Base-by-base conservation (phyloP, 2,113 vertebrate species). In the Tupaia tana region DNA sequence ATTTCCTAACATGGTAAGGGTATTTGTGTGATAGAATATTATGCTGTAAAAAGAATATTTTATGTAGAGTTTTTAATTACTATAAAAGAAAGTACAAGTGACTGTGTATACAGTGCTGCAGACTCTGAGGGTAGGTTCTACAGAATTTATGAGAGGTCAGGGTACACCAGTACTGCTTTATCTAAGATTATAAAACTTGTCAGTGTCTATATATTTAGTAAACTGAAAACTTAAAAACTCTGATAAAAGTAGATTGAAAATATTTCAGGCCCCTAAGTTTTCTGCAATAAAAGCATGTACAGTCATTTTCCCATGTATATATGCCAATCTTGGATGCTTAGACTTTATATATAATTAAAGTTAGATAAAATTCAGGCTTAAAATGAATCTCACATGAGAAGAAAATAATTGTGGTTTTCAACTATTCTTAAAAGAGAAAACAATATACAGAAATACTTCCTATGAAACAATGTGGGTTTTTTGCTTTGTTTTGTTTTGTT, bases 371-470 rank as follows among this genome's bases (percentile, higher is more conserved):
- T 61, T 91, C 74, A 79, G 13, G n/a, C 67, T 71, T 86, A 90
- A 74, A 9, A 19, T 80, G 4, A 25, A 27, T 56, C 2, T 83
- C 8, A 87, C 22, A 18, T 73, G n/a, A 77, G 43, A 87, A 73
- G 34, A 91, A 81, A 89, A 84, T 90, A 52, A 70, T 58, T 70
- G 27, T 31, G 34, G 10, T 80, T 94, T 84, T 52, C 86, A 93
- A 24, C 6, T 92, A 24, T 73, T 67, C 63, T 80, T 84, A 70
- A 77, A 86, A 67, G 20, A n/a, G 8, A 71, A 56, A 63, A 63
- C 61, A 5, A 66, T 13, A 59, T 73, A 81, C 86, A 29, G 19
- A 52, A 95, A 67, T 69, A 25, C 6, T 6, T 52, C 54, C 64
- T 3, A 6, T 73, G 73, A 82, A 64, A 54, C 9, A 84, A 69